Base-by-base conservation (phyloP, 2,888 invertebrate species). In the Mimumesa dahlbomi region DNA sequence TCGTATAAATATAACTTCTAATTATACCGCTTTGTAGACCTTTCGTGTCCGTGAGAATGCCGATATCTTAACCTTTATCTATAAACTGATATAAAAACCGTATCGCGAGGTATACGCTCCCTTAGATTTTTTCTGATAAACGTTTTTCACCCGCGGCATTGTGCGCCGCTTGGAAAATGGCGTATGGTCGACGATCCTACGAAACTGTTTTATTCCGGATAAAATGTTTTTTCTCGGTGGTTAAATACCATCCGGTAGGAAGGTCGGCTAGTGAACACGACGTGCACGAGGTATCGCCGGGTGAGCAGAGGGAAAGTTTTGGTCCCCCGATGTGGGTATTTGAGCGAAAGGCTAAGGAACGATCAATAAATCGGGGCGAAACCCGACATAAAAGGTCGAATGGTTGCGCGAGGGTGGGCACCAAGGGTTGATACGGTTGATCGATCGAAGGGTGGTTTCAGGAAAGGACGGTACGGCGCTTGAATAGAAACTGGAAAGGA, bases 361-460 rank as follows among this genome's bases (percentile, higher is more conserved):
- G 77, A 80, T 79, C 79, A 61, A 79, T 80, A 79, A 77, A 77
- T 75, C 69, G 62, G 63, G 48, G 45, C 50, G 74, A 67, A 74
- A 65, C 52, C 57, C 56, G 72, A 57, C 43, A 72, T 64, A 70
- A 79, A 74, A 79, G 79, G 76, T 77, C 69, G 77, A 71, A 73
- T 52, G 76, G 61, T 68, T 48, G 62, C 18, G 59, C 57, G 72
- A 77, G 68, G 79, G 68, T 57, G 77, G 65, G 45, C 58, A 57
- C 58, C 64, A 56, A 76, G 77, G 79, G 78, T 68, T 74, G 79
- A 71, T 68, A 73, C 56, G 69, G 59, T 54, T 69, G 77, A 76
- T 78, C 68, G 69, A 59, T 69, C 69, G 69, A 16, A 54, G 59
- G 69, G 67, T 66, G 53, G 61, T 68, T 68, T 52, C 50, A n/a